These are phyloP conservation scores for Timema cristinae DNA, from an alignment of 2,888 invertebrate genomes.

Conservation along the genomic window DNA sequence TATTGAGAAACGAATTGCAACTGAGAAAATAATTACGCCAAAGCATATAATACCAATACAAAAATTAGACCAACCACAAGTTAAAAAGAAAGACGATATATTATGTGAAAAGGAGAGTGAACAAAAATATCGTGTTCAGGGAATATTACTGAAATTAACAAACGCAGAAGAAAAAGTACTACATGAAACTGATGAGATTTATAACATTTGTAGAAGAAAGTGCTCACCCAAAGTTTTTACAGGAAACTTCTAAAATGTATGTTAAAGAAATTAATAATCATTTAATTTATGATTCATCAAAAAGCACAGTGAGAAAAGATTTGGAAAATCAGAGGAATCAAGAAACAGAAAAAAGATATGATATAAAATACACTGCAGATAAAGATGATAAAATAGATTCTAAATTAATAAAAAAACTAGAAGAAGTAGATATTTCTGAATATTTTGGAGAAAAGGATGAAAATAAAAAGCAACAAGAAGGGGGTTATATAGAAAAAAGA, in stretches of 20 bases:
- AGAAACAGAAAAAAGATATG: conserved; percentile 11
- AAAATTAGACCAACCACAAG: conserved; percentile 17
- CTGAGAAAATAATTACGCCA: conserved; percentile 20
- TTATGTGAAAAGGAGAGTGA: not conserved
- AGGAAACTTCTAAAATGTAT: no score
- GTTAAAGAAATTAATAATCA: no score
- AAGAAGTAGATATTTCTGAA: no score
- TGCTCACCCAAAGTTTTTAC: no score
- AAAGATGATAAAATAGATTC: no score
- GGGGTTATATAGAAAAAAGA: no score
- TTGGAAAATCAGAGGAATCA: conserved; percentile 22
- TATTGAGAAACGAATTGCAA: conserved; percentile 41
- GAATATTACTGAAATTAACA: conserved; percentile 29
- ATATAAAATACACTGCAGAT: not conserved
- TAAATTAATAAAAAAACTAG: no score
- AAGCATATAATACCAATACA: conserved; percentile 14
- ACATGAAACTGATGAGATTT: conserved; percentile 30
- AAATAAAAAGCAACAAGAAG: no score
- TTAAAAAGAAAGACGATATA: conserved; percentile 22
- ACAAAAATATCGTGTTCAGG: conserved; percentile 31
- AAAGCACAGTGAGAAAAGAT: conserved; percentile 3
- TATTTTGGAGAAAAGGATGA: no score
- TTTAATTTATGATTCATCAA: no score
- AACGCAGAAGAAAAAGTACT: conserved; percentile 29
- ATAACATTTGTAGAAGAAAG: conserved; percentile 30